Conservation (phyloP, 2,113 vertebrate species). For the Heptranchias perlo region DNA sequence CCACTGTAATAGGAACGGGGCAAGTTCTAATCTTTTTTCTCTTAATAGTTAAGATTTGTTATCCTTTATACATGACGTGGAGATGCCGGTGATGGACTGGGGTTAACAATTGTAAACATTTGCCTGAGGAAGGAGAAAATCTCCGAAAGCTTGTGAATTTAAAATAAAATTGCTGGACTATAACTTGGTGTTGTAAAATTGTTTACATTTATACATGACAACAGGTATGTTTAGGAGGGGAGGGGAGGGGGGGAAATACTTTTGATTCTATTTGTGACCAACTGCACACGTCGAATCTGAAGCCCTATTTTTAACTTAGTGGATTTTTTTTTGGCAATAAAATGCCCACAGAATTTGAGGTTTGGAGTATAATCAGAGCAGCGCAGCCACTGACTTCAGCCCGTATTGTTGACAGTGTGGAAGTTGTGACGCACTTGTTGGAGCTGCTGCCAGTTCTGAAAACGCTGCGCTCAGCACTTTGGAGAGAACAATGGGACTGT, state of each 20-base stretch:
- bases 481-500: constrained; percentile 64
- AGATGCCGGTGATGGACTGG: no score
- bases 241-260: neutral
- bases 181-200: no score
- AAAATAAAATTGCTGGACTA: no score
- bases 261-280: neutral
- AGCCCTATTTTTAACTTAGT: neutral
- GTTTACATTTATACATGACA: neutral
- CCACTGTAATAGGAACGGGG: neutral
- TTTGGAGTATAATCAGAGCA: neutral
- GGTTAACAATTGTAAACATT: no score
- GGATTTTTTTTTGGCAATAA: neutral
- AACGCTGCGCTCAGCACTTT: constrained; percentile 70
- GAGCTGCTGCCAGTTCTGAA: constrained; percentile 57
- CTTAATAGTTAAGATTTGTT: neutral
- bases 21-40: neutral
- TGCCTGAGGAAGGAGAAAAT: no score
- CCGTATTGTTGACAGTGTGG: constrained; percentile 28
- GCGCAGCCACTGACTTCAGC: neutral
- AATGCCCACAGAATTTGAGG: neutral
- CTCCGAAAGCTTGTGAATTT: no score
- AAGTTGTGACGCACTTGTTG: constrained; percentile 71
- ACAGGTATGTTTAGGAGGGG: neutral
- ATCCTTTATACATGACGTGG: neutral
- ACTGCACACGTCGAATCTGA: neutral